Evolutionary conservation across 2,113 vertebrate species (phyloP), one percentile per base, ranked within the genome.

Genomic region (Scomber colias): DNA sequence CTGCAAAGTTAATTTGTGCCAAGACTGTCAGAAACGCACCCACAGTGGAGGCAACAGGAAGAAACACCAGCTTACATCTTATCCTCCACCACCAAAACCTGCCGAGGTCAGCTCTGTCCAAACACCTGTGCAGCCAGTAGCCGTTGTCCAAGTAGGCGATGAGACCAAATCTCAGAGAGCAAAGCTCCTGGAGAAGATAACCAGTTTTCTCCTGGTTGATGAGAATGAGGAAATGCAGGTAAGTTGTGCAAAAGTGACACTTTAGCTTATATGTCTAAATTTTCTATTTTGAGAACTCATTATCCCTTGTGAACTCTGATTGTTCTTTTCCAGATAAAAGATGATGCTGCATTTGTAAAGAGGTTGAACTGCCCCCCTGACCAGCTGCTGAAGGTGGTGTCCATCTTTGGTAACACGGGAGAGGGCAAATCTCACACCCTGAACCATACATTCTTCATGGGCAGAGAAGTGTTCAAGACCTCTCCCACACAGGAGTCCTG

Each of bases 401-500:
- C 98, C 85, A 98, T 99, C 93, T 99, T 99, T 91, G 98, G 98
- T 77, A 99, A 99, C 93, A 99, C 98, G 0, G 98, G 98, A 51
- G 98, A 99, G 91, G 98, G 98, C 48, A 99, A 99, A 92, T 99
- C 98, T 75, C 97, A 99, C 90, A 99, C 98, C 53, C 96, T 99
- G 73, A 99, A 99, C 90, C 97, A 99, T 88, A 97, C 98, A 2
- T 99, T 99, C 94, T 99, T 99, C 94, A 95, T 96, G 87, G 97
- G 98, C 60, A 95, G 96, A 40, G 98, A 99, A 87, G 98, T 99
- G 66, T 99, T 99, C 92, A 97, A 97, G 93, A 99, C 98, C 0
- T 99, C 98, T 72, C 97, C 98, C 68, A 95, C 97, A 0, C 98
- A 99, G 89, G 97, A 99, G 84, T 99, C 98, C 3, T 99, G 98